Base-by-base conservation (phyloP, 2,113 vertebrate genomes). In the Felis catus region DNA sequence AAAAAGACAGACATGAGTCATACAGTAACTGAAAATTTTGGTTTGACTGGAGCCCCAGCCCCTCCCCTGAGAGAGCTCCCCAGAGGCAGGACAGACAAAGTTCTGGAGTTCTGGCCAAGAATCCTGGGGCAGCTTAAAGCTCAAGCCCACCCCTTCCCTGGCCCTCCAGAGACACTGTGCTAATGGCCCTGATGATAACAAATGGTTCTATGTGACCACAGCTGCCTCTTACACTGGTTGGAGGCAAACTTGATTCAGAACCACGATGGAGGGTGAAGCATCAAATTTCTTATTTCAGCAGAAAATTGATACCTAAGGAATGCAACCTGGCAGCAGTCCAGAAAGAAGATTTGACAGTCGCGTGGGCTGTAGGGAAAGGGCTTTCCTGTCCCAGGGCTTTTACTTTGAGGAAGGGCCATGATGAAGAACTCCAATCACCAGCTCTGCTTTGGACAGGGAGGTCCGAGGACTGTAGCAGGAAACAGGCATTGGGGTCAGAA, bases 241-340 rank as follows among this genome's bases (percentile, higher is more conserved):
- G 58, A 61, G 68, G 65, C 84, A 94, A 87, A 76, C 53, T 39
- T 65, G 70, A 94, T 91, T 97, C 88, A 88, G 93, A 96, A 97
- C 41, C 80, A 53, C 71, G 63, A 61, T 85, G 71, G 70, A 84
- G 29, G 23, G 23, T 70, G 41, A 97, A 80, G 94, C 41, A 84
- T 97, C 89, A 68, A 7, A 80, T 91, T 96, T 97, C 96, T 63
- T 73, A 63, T 86, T 79, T 66, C 58, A 95, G 78, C 84, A 93
- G 95, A 71, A 97, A 94, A 45, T 66, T 41, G 80, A 93, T 66
- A 89, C 36, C 80, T 85, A 55, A 68, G 25, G 76, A 87, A 96
- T 81, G 80, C 51, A 87, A 45, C 8, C 61, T 96, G 83, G 94
- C 83, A 74, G 68, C 27, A 19, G 55, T 58, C 83, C 83, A 84